Evolutionary conservation across 1,140 invertebrate species (phyloP).

Genomic region (Ips typographus): DNA sequence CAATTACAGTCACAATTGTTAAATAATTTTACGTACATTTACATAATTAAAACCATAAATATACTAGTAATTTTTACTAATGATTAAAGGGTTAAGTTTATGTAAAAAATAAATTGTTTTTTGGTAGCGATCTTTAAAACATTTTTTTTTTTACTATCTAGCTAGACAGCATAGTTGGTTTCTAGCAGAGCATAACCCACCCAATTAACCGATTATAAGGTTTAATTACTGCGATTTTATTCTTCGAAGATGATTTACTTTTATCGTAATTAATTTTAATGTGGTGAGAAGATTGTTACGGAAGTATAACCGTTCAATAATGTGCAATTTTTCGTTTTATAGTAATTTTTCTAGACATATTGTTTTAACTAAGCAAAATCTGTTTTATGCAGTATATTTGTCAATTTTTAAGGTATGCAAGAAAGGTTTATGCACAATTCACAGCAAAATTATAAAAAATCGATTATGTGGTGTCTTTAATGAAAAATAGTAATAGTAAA

Average conservation of each 20-base stretch:
- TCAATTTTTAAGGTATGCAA: too few relatives aligned
- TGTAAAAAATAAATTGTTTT: not conserved
- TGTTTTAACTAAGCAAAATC: too few relatives aligned
- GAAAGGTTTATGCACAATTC: too few relatives aligned
- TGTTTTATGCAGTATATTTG: too few relatives aligned
- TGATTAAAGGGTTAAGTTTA: not conserved
- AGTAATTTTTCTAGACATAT: too few relatives aligned
- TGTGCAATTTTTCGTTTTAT: too few relatives aligned
- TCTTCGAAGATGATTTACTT: not conserved
- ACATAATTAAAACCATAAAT: too few relatives aligned
- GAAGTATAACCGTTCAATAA: too few relatives aligned
- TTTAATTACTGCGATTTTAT: slow-evolving; percentile 4
- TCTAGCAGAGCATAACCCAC: not conserved
- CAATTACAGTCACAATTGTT: not conserved
- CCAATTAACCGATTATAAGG: not conserved
- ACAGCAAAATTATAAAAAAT: too few relatives aligned
- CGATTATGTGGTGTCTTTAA: too few relatives aligned
- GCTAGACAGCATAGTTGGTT: not conserved
- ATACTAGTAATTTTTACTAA: not conserved
- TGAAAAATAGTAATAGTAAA: too few relatives aligned
- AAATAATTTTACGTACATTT: too few relatives aligned
- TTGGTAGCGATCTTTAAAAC: not conserved
- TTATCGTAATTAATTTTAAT: not conserved
- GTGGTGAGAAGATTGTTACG: not conserved
- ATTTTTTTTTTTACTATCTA: not conserved